These are phyloP conservation scores for Theretra japonica DNA, from an alignment of 2,888 invertebrate species.

Conservation along the genomic window DNA sequence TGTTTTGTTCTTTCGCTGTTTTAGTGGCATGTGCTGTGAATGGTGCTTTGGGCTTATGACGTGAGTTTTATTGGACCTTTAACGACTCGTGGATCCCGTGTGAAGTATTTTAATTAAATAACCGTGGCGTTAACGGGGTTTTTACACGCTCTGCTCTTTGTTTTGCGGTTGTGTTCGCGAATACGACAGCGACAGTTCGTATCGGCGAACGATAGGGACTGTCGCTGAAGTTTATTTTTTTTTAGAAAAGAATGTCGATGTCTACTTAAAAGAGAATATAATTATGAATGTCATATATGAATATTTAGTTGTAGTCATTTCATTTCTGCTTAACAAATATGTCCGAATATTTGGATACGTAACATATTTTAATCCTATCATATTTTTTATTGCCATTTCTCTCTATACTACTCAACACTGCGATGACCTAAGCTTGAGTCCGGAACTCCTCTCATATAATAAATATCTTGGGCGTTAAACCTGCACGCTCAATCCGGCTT, in stretches of 20 bases:
- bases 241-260: too few species aligned
- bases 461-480: not conserved
- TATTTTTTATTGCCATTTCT: too few species aligned
- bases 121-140: not conserved
- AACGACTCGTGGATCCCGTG: constrained; percentile 32
- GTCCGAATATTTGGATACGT: too few species aligned
- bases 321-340: too few species aligned
- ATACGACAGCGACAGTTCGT: not conserved
- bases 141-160: not conserved
- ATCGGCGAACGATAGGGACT: too few species aligned
- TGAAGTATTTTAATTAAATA: constrained; percentile 7
- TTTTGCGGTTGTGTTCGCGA: not conserved
- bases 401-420: too few species aligned
- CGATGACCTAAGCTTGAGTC: too few species aligned
- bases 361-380: too few species aligned
- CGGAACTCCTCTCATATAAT: not conserved
- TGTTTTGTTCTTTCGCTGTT: constrained; percentile 46
- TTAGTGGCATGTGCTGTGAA: constrained; percentile 55
- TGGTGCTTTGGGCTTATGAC: constrained; percentile 34
- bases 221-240: too few species aligned
- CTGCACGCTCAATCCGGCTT: not conserved
- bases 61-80: constrained; percentile 38
- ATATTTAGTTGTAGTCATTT: too few species aligned
- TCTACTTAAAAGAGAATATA: too few species aligned
- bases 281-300: too few species aligned